Evolutionary conservation across 37 sponge, comb jelly and placozoan genomes (phyloP).

Genomic region (Ephydatia muelleri): DNA sequence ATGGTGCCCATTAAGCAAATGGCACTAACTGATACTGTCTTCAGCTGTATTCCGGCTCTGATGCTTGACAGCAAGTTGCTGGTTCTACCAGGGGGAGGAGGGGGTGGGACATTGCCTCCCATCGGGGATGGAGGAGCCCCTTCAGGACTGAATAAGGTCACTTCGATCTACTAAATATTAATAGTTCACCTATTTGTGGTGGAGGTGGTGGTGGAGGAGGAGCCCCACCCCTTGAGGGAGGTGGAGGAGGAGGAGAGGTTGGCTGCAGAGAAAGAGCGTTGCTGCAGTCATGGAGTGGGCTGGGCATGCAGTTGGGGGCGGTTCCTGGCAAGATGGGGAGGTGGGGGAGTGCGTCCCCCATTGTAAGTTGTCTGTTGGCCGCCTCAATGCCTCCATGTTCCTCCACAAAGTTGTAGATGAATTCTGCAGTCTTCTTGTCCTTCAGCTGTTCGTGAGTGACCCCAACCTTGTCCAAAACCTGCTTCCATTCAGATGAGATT

Average conservation of each 20-base stretch:
- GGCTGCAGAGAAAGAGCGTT: constrained; percentile 3
- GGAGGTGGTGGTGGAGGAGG: constrained; percentile 44
- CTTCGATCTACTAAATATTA: no score
- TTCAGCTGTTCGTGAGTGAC: constrained; percentile 70
- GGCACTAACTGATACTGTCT: constrained; percentile 23
- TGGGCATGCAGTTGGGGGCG: constrained; percentile 53
- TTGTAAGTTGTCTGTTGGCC: constrained; percentile 55
- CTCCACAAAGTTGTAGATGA: constrained; percentile 85
- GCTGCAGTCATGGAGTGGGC: constrained; percentile 24
- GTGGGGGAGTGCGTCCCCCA: constrained; percentile 14
- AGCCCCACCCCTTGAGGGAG: constrained; percentile 14
- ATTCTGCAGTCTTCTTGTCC: constrained; percentile 78
- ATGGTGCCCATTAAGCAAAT: no score
- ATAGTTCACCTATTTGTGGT: constrained; percentile 1
- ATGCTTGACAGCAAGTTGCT: constrained; percentile 61
- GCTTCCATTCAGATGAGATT: constrained; percentile 56
- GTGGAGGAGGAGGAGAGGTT: constrained; percentile 13
- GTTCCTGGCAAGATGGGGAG: constrained; percentile 57
- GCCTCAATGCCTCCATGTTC: constrained; percentile 84
- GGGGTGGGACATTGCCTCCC: neutral
- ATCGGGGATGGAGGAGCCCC: neutral
- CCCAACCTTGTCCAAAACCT: constrained; percentile 72
- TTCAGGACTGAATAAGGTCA: constrained; percentile 34
- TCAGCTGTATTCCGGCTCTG: constrained; percentile 42
- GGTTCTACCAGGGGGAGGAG: constrained; percentile 34